phyloP scores from a whole-genome alignment of 2,888 invertebrate genomes.

The Patella ulyssiponensis region DNA sequence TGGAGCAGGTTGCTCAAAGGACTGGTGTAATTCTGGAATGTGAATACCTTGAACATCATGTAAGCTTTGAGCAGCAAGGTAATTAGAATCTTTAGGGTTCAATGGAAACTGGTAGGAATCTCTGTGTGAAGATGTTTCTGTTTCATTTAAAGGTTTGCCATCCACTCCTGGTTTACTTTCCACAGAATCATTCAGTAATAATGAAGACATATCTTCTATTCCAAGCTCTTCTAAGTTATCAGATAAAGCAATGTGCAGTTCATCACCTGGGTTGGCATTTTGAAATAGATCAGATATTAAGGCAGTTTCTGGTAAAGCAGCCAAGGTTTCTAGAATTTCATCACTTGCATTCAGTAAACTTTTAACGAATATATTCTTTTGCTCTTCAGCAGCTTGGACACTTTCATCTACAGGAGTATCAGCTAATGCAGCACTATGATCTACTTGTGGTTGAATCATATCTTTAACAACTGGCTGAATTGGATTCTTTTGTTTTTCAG shows the following conservation, averaged over 20 bases:
- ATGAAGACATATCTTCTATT: background rate
- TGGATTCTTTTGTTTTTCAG: background rate
- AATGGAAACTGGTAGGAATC: background rate
- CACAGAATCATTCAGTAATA: background rate
- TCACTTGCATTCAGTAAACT: slow-evolving; percentile 1
- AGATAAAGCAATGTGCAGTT: background rate
- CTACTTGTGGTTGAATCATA: background rate
- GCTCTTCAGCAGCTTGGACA: background rate
- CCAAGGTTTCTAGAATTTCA: background rate
- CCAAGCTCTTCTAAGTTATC: background rate
- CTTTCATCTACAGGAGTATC: background rate
- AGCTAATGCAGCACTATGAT: background rate
- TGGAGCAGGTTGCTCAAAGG: too few relatives aligned
- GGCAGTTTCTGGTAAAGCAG: background rate
- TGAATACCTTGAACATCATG: background rate
- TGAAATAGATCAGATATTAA: background rate
- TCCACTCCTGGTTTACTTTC: background rate
- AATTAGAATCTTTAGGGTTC: background rate
- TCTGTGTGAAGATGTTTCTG: background rate
- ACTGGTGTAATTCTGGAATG: background rate
- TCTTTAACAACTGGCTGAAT: background rate
- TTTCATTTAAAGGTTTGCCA: background rate
- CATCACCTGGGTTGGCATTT: background rate
- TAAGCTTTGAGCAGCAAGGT: background rate
- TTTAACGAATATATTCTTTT: background rate